Base-by-base conservation (phyloP, 1,140 invertebrate species). In the Amphibalanus amphitrite region DNA sequence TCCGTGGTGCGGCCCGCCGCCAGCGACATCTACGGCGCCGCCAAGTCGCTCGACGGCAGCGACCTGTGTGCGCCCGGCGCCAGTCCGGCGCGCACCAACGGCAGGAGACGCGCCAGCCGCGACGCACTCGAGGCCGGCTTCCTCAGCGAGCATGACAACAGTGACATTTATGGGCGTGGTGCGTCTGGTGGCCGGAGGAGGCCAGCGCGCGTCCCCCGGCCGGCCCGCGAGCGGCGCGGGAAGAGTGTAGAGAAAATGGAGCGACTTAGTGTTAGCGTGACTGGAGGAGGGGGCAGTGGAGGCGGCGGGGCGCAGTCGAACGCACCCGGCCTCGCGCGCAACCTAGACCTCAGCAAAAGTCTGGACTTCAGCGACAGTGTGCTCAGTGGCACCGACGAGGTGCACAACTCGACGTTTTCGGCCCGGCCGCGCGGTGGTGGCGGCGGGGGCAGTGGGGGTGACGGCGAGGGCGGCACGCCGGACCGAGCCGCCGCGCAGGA, bases 401-500 rank as follows among this genome's bases (percentile, higher is more conserved):
- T 59, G 47, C 47, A 59, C 47, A 59, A 59, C 47, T 59, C 47
- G 47, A 59, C 47, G 47, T 59, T 59, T 20, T 13, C 47, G 20
- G 47, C 47, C 10, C 47, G 47, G 47, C 47, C 47, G 6, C 47
- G 47, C 47, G 47, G 47, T 23, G 47, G 70, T 28, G 69, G 33
- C 28, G 33, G 4, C 33, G 15, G 33, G 4, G 33, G 33, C 33
- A 15, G 4, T 4, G 33, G 15, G 4, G 33, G 33, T 38, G 33
- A 38, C 4, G 33, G 33, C 33, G 33, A 15, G 10, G 47, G 70
- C 30, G 69, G 33, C 28, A 47, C 69, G 40, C 40, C 74, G 64
- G 26, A 67, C 23, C 29, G 67, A 25, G 23, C 29, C 13, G 33
- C 28, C 67, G 72, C 69, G 47, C 74, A 75, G 69, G 77, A 75